Base-by-base conservation (phyloP, 1,140 invertebrate species). In the Leguminivora glycinivorella region DNA sequence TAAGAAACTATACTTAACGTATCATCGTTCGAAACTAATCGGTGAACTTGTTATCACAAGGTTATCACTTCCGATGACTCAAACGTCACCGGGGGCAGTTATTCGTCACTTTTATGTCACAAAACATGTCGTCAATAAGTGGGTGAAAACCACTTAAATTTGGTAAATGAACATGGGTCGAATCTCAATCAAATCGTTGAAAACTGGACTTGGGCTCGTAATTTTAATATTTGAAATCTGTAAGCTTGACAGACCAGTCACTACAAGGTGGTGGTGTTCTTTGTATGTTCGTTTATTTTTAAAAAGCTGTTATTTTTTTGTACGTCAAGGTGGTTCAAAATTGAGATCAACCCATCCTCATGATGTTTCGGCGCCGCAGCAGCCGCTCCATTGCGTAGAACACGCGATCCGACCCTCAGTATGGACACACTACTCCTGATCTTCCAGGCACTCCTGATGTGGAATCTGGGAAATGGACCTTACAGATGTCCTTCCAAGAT, bases 381-480 rank as follows among this genome's bases (percentile, higher is more conserved):
- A 91, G 75, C 52, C 87, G 83, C 82, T 89, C 83, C 87, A 91
- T 84, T 81, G 89, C 88, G 89, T 91, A 90, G 89, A 91, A 90
- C 89, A 90, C 89, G 89, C 89, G 89, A 84, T 85, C 83, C 77
- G 88, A 89, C 83, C 85, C 88, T 91, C 89, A 91, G 83, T 88
- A 89, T 67, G 88, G 89, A 67, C 89, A 91, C 29, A 88, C 77
- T 72, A 91, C 82, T 3, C 88, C 88, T 1, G 82, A 83, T n/a
- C 80, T 73, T 0, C 89, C 89, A 0, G 89, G 89, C 5, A 83
- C 60, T n/a, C 67, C 67, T 10, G 82, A 85, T 12, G 76, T 77
- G 1, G 90, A 78, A 67, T 92, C 87, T 2, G 90, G 85, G 63
- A 80, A 91, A 70, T 90, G 85, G 25, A 89, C 86, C 67, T 88